Evolutionary conservation across 2,888 invertebrate species (phyloP).

Genomic region (Quadriops clusia): DNA sequence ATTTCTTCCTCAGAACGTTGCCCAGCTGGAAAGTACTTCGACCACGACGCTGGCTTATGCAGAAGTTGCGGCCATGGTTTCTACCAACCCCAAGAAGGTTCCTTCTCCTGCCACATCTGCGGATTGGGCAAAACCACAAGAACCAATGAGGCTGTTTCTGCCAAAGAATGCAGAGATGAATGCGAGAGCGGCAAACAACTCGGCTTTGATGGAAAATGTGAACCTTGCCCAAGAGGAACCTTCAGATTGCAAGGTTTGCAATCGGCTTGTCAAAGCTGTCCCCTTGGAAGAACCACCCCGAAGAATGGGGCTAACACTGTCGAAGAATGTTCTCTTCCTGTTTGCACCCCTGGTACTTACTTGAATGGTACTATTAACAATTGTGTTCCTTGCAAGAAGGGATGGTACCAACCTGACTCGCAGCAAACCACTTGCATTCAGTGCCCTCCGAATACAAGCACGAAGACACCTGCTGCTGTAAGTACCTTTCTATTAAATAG

Average conservation of each 20-base stretch:
- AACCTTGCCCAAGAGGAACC: slow-evolving; percentile 71
- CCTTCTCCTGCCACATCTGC: slow-evolving; percentile 79
- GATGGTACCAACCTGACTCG: slow-evolving; percentile 79
- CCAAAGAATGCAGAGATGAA: slow-evolving; percentile 81
- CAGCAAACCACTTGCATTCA: slow-evolving; percentile 78
- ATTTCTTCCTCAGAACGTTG: slow-evolving; percentile 57
- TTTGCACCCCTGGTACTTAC: slow-evolving; percentile 71
- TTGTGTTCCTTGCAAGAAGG: slow-evolving; percentile 79
- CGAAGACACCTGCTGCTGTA: slow-evolving; percentile 69
- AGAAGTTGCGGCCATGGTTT: slow-evolving; percentile 89
- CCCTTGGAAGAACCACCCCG: slow-evolving; percentile 81
- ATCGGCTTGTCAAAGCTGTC: slow-evolving; percentile 79
- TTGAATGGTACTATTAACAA: slow-evolving; percentile 76
- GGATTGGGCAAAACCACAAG: slow-evolving; percentile 86
- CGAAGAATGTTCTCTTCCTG: slow-evolving; percentile 87
- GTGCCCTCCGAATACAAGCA: slow-evolving; percentile 86
- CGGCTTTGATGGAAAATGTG: slow-evolving; percentile 80
- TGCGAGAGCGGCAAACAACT: slow-evolving; percentile 77
- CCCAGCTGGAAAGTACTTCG: slow-evolving; percentile 88
- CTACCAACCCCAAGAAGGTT: slow-evolving; percentile 82
- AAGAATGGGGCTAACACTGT: slow-evolving; percentile 70
- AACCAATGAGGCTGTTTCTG: slow-evolving; percentile 77
- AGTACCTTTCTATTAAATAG: slow-evolving; percentile 36
- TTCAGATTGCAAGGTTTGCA: slow-evolving; percentile 72
- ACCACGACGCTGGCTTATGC: slow-evolving; percentile 78